Percentiles rank a stretch among this genome's conserved stretches.
These are phyloP conservation scores for Holocentrus rufus DNA, from an alignment of 2,797 vertebrate genomes.

Conservation along the genomic window DNA sequence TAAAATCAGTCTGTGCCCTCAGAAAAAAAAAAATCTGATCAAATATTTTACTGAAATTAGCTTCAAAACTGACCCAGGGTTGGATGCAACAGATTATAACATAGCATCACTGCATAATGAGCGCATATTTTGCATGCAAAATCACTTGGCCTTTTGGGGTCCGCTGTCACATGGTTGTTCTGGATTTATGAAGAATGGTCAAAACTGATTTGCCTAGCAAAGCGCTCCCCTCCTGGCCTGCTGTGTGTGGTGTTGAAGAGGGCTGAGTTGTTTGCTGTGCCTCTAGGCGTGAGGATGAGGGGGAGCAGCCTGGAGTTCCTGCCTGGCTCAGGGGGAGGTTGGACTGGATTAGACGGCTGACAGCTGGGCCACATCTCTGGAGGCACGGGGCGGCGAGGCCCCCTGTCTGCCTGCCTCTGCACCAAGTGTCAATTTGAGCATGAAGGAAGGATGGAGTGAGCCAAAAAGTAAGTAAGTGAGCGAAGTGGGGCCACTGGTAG, in stretches of 20 bases:
- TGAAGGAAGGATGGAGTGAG: slow-evolving; percentile 81
- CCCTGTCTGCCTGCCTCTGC: slow-evolving; percentile 81
- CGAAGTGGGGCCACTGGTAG: slow-evolving; percentile 76
- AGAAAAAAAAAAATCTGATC: not conserved
- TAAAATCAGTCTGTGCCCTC: not conserved
- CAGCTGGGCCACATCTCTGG: slow-evolving; percentile 85
- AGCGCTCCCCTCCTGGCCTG: slow-evolving; percentile 66
- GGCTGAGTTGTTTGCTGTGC: slow-evolving; percentile 73
- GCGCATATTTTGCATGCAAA: slow-evolving; percentile 41
- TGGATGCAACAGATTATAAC: slow-evolving; percentile 9
- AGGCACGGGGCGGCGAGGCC: slow-evolving; percentile 77
- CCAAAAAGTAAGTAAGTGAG: slow-evolving; percentile 79
- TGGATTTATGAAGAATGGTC: slow-evolving; percentile 72
- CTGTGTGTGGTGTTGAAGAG: slow-evolving; percentile 65
- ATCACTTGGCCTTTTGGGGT: slow-evolving; percentile 20
- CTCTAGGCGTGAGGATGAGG: slow-evolving; percentile 74
- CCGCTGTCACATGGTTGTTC: slow-evolving; percentile 29
- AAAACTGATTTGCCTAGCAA: slow-evolving; percentile 74
- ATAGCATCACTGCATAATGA: slow-evolving; percentile 10
- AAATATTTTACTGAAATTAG: not conserved
- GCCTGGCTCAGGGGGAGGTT: slow-evolving; percentile 81
- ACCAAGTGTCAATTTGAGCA: slow-evolving; percentile 85
- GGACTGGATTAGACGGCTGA: slow-evolving; percentile 85
- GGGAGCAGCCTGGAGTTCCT: slow-evolving; percentile 74
- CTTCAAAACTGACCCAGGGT: not conserved